Conservation (phyloP, 2,888 invertebrate genomes). For the Aphrophora alni region DNA sequence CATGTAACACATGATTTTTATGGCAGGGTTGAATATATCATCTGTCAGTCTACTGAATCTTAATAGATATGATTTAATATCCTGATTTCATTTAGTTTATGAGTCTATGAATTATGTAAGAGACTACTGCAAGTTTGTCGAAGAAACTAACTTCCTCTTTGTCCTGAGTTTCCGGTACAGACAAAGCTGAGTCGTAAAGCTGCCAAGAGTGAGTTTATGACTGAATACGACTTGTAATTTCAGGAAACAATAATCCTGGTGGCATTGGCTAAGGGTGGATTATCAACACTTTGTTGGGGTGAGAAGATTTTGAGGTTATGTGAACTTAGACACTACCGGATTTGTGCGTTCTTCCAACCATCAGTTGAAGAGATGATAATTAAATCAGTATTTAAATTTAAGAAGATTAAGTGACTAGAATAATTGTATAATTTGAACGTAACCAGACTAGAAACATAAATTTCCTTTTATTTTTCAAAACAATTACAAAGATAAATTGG, state of each 20-base stretch:
- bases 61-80: not conserved
- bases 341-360: too few relatives aligned
- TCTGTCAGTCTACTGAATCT: not conserved
- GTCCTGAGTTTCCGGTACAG: not conserved
- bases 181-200: not conserved
- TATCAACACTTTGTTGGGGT: constrained; percentile 23
- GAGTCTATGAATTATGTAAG: not conserved
- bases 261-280: not conserved
- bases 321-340: too few relatives aligned
- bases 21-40: not conserved
- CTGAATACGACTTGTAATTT: constrained; percentile 25
- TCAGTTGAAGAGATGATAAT: too few relatives aligned
- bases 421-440: too few relatives aligned
- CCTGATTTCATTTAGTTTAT: not conserved
- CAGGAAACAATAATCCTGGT: constrained; percentile 29
- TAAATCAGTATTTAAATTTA: too few relatives aligned
- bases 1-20: not conserved
- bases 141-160: constrained; percentile 6
- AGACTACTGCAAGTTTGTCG: not conserved
- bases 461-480: too few relatives aligned
- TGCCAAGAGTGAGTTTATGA: constrained; percentile 11
- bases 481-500: too few relatives aligned
- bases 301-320: not conserved
- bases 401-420: too few relatives aligned
- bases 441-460: too few relatives aligned